These are phyloP conservation scores for Drosophila longiperda DNA, from an alignment of 2,888 invertebrate genomes.

Conservation along the genomic window DNA sequence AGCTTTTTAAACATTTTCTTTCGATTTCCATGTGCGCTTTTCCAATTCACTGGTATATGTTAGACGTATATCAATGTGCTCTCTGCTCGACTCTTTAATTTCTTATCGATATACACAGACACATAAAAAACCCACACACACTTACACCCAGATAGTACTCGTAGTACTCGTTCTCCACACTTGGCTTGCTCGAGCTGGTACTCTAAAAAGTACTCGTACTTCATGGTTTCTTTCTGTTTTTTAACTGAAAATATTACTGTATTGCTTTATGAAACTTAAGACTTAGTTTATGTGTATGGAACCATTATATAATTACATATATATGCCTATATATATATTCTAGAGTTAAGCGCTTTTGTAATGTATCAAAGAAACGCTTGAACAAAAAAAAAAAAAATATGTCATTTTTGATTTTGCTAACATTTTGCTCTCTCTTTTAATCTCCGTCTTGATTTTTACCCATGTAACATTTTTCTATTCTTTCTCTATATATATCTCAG, in stretches of 20 bases:
- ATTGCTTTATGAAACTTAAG: constrained; percentile 49
- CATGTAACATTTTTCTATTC: constrained; percentile 5
- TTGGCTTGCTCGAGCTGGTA: constrained; percentile 43
- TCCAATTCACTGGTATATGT: constrained; percentile 39
- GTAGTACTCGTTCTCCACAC: constrained; percentile 33
- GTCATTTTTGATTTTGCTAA: constrained; percentile 40
- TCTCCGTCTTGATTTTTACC: constrained; percentile 23
- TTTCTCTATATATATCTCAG: constrained; percentile 9
- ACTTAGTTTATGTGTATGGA: constrained; percentile 56
- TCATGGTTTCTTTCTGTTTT: constrained; percentile 46
- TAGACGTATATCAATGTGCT: constrained; percentile 48
- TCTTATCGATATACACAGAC: constrained; percentile 23
- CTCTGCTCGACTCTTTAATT: constrained; percentile 46
- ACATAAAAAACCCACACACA: constrained; percentile 26
- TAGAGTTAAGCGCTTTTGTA: constrained; percentile 71
- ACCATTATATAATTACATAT: constrained; percentile 38
- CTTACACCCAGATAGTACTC: constrained; percentile 24
- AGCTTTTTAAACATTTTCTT: constrained; percentile 11
- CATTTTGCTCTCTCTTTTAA: constrained; percentile 36
- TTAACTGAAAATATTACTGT: constrained; percentile 57
- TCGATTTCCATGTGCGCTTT: constrained; percentile 33
- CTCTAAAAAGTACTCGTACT: constrained; percentile 25
- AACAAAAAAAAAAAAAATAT: constrained; percentile 9
- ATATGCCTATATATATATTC: constrained; percentile 38
- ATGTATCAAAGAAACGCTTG: constrained; percentile 64